Evolutionary conservation across 2,797 vertebrate species (phyloP).

Genomic region (Choloepus didactylus): DNA sequence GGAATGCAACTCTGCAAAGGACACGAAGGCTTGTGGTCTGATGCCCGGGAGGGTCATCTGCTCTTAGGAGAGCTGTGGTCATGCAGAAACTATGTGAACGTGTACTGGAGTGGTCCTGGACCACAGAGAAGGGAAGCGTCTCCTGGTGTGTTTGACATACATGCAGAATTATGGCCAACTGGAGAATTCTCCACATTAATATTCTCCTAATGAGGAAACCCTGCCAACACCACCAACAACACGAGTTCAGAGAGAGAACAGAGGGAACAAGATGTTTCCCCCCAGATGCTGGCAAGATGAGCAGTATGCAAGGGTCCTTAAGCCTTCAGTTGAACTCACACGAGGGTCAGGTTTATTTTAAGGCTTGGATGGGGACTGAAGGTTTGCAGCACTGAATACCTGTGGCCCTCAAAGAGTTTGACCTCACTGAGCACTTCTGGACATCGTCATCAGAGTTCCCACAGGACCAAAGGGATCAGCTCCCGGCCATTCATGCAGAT

Average conservation of each 20-base stretch:
- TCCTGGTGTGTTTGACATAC: slow-evolving; percentile 51
- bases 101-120: neutral
- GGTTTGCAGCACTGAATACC: neutral
- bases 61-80: slow-evolving; percentile 1
- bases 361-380: neutral
- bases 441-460: neutral
- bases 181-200: slow-evolving; percentile 27
- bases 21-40: slow-evolving; percentile 68
- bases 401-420: neutral
- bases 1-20: slow-evolving; percentile 63
- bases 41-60: slow-evolving; percentile 76
- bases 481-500: neutral
- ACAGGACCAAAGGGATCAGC: neutral
- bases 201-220: slow-evolving; percentile 59
- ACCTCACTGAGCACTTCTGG: neutral
- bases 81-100: slow-evolving; percentile 35
- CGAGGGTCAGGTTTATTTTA: neutral
- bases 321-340: neutral
- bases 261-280: neutral
- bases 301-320: neutral
- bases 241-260: slow-evolving; percentile 54
- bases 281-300: slow-evolving; percentile 52
- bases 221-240: slow-evolving; percentile 24
- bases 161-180: slow-evolving; percentile 21
- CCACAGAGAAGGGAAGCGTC: neutral